Percentiles rank a stretch among this genome's conserved stretches.
These are phyloP conservation scores for Odontesthes bonariensis DNA, from an alignment of 2,113 vertebrate species.

Conservation along the genomic window DNA sequence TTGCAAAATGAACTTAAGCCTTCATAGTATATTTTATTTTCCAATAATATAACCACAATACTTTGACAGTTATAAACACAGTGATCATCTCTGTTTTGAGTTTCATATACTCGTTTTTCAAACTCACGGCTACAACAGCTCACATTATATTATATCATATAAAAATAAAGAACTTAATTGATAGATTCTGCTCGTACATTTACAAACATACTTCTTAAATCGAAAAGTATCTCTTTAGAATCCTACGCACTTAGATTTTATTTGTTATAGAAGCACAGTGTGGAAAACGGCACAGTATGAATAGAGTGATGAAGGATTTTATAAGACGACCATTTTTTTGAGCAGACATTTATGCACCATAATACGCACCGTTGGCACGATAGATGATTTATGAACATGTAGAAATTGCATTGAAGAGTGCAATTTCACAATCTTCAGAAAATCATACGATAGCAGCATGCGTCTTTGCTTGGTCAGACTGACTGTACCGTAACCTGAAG, in stretches of 20 bases:
- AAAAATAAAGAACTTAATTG: slow-evolving; percentile 67
- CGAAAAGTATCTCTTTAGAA: slow-evolving; percentile 24
- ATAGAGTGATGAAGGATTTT: slow-evolving; percentile 10
- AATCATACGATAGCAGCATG: slow-evolving; percentile 52
- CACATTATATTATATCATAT: slow-evolving; percentile 34
- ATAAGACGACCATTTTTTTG: slow-evolving; percentile 17
- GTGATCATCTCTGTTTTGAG: slow-evolving; percentile 47
- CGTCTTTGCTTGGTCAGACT: slow-evolving; percentile 9
- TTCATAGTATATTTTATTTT: slow-evolving; percentile 21
- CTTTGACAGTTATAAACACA: slow-evolving; percentile 33
- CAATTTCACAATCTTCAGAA: slow-evolving; percentile 28
- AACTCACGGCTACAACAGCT: not conserved
- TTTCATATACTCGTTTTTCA: slow-evolving; percentile 25
- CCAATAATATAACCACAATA: slow-evolving; percentile 19
- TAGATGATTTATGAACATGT: slow-evolving; percentile 20
- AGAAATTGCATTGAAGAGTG: slow-evolving; percentile 44
- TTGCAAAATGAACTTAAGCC: not conserved
- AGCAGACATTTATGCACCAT: not conserved
- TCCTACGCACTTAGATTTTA: not conserved
- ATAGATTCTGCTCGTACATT: slow-evolving; percentile 39
- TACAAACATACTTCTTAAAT: slow-evolving; percentile 42
- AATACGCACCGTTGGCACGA: not conserved
- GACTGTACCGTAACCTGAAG: not conserved
- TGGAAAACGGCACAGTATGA: slow-evolving; percentile 5
- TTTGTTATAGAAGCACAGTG: slow-evolving; percentile 41